Evolutionary conservation across 1,140 invertebrate species (phyloP).

Genomic region (Pogonomyrmex californicus): DNA sequence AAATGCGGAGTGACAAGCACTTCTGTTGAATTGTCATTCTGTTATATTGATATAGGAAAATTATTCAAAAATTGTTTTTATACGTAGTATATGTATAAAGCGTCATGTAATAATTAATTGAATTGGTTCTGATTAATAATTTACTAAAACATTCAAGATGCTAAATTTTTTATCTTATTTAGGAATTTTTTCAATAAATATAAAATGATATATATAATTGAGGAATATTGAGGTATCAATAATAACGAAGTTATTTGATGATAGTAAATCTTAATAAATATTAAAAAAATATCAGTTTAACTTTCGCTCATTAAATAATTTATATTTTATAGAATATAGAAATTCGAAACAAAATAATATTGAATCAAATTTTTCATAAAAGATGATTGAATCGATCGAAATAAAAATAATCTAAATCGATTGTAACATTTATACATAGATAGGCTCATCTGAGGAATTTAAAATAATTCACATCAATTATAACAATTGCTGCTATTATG

Average conservation of each 20-base stretch:
- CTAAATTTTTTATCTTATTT: background rate
- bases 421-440: background rate
- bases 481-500: background rate
- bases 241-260: background rate
- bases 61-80: background rate
- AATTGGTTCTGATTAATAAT: slow-evolving; percentile 12
- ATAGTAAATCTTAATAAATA: background rate
- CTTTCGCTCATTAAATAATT: background rate
- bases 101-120: background rate
- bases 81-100: background rate
- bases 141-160: background rate
- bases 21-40: background rate
- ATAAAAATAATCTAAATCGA: background rate
- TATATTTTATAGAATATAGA: background rate
- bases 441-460: background rate
- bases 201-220: background rate
- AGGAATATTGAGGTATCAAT: background rate
- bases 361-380: background rate
- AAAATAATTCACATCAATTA: background rate
- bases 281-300: background rate
- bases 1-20: background rate
- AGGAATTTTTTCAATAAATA: background rate
- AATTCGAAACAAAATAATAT: background rate
- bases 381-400: background rate
- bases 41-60: background rate